A percentile compares a stretch with the other conserved stretches of the same genome.
phyloP scores from a whole-genome alignment of 2,797 vertebrate genomes.

The Hirundo rustica region DNA sequence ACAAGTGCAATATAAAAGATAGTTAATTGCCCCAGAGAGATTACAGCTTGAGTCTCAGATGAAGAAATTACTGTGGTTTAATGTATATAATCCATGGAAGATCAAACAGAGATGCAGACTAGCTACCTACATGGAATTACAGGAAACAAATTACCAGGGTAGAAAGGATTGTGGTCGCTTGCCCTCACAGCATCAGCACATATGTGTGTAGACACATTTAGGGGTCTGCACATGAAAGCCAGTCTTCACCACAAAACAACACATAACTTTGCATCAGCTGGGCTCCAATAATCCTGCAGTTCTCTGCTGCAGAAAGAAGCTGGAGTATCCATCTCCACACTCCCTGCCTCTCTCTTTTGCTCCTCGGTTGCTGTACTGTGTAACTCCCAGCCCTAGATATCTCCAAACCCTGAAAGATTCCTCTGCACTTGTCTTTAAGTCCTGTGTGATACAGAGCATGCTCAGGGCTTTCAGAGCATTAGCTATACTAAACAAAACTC shows the following conservation, averaged over 20 bases:
- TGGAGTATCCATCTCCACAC: not conserved
- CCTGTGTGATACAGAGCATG: accelerated
- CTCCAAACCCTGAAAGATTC: not conserved
- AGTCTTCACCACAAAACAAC: not conserved
- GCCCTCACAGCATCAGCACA: not conserved
- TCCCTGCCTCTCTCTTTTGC: not conserved
- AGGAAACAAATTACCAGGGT: not conserved
- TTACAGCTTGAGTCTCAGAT: not conserved
- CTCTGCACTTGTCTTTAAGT: not conserved
- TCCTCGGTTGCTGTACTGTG: not conserved
- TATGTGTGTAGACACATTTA: accelerated
- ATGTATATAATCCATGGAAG: not conserved
- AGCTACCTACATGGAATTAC: not conserved
- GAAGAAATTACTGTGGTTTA: not conserved
- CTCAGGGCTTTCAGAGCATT: not conserved
- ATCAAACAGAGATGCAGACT: not conserved
- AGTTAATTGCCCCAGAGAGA: not conserved
- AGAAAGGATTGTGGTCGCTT: not conserved
- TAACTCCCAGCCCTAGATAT: not conserved
- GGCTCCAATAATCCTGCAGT: not conserved
- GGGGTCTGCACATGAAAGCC: not conserved
- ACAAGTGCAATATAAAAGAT: not conserved
- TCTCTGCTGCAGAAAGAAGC: not conserved
- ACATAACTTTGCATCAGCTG: not conserved
- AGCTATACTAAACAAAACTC: not conserved